Percentiles rank a stretch among this genome's conserved stretches.
Conservation (phyloP, 37 sponge, comb jelly and placozoan genomes). For the Trichoplax adhaerens region DNA sequence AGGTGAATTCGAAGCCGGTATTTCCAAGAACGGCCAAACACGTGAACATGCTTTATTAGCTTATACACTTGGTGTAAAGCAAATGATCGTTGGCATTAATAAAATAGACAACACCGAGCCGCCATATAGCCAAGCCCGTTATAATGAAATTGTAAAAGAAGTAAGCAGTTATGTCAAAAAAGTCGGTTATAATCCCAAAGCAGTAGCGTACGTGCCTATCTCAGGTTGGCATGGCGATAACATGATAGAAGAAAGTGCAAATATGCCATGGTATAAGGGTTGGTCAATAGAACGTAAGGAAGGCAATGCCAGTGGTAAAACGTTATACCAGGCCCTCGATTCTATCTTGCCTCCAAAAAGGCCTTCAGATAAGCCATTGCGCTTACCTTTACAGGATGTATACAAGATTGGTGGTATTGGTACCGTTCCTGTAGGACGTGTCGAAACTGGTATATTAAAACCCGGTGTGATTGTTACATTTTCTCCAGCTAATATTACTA, state of each 20-base stretch:
- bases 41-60: constrained; percentile 96
- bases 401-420: constrained; percentile 78
- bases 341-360: constrained; percentile 67
- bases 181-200: constrained; percentile 84
- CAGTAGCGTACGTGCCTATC: constrained; percentile 94
- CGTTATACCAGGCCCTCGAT: constrained; percentile 87
- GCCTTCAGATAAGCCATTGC: constrained; percentile 82
- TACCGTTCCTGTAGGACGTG: too few relatives aligned
- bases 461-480: too few relatives aligned
- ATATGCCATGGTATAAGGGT: constrained; percentile 87
- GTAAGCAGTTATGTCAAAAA: constrained; percentile 88
- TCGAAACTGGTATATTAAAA: too few relatives aligned
- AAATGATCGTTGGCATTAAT: constrained; percentile 87
- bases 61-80: constrained; percentile 96
- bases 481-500: too few relatives aligned
- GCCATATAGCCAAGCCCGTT: constrained; percentile 73
- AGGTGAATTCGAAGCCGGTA: constrained; percentile 97
- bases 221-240: constrained; percentile 99
- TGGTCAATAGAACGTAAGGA: constrained; percentile 68
- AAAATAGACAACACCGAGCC: constrained; percentile 98
- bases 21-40: constrained; percentile 93
- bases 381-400: constrained; percentile 96
- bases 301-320: constrained; percentile 41
- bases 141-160: constrained; percentile 79
- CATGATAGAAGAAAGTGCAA: constrained; percentile 66